These are phyloP conservation scores for Pedicia rivosa DNA, from an alignment of 2,888 invertebrate genomes.

Conservation along the genomic window DNA sequence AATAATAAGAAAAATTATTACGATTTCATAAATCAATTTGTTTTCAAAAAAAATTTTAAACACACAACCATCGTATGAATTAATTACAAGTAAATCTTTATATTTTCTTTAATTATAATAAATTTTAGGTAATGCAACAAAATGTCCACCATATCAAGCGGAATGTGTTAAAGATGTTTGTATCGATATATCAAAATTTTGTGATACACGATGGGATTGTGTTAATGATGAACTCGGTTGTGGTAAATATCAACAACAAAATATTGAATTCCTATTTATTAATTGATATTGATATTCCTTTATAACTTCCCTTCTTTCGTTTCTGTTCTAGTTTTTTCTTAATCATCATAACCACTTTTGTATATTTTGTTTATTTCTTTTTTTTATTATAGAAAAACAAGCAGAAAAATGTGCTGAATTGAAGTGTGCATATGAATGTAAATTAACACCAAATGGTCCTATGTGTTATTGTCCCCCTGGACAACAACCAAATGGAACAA, in stretches of 20 bases:
- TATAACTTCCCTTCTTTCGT: too few relatives aligned
- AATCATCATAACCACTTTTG: too few relatives aligned
- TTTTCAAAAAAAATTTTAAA: background rate
- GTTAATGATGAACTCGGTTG: conserved; percentile 29
- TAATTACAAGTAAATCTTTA: background rate
- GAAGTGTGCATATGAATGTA: conserved; percentile 50
- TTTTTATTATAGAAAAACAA: conserved; percentile 15
- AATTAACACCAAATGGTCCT: conserved; percentile 50
- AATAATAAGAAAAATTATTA: too few relatives aligned
- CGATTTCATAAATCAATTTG: too few relatives aligned
- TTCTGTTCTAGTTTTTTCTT: too few relatives aligned
- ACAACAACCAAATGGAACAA: conserved; percentile 37
- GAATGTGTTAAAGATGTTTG: conserved; percentile 38
- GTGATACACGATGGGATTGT: conserved; percentile 29
- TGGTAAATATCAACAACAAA: conserved; percentile 18
- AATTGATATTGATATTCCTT: too few relatives aligned
- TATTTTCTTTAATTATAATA: conserved; percentile 3
- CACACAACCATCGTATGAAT: background rate
- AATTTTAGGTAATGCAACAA: conserved; percentile 35
- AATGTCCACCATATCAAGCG: conserved; percentile 50
- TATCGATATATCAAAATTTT: conserved; percentile 28
- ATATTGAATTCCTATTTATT: conserved; percentile 1
- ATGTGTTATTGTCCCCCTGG: conserved; percentile 61
- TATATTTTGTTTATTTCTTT: background rate
- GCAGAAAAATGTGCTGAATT: conserved; percentile 33